Conservation (phyloP, 1,140 invertebrate genomes). For the Metaphire vulgaris region DNA sequence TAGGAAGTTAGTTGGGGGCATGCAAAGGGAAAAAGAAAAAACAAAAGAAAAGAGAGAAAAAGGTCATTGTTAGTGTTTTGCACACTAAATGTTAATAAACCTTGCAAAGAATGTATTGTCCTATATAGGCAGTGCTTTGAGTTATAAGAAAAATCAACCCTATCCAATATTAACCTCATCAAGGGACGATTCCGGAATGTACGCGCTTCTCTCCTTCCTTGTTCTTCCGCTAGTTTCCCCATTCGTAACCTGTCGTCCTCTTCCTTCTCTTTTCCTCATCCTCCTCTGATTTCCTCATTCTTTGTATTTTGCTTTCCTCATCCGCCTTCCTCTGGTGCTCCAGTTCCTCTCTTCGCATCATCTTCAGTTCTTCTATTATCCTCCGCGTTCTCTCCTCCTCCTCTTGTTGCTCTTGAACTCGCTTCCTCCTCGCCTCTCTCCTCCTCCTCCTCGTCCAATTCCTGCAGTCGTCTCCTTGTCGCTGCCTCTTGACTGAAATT, state of each 20-base stretch:
- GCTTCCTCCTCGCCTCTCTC: slow-evolving; percentile 32
- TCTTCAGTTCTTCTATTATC: slow-evolving; percentile 44
- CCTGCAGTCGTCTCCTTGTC: slow-evolving; percentile 29
- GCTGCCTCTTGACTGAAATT: too few species aligned
- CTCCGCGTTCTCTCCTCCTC: slow-evolving; percentile 46
- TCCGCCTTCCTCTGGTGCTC: neutral
- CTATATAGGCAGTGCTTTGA: too few species aligned
- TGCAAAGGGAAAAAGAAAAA: too few species aligned
- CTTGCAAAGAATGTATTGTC: too few species aligned
- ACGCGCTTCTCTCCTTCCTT: neutral
- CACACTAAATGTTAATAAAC: too few species aligned
- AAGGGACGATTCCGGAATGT: too few species aligned
- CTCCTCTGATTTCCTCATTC: neutral
- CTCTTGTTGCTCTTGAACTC: slow-evolving; percentile 46
- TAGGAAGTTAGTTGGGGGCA: too few species aligned
- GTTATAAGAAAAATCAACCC: too few species aligned
- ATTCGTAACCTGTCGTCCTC: neutral
- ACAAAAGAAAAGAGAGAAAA: too few species aligned
- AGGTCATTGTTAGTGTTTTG: too few species aligned
- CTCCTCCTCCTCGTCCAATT: slow-evolving; percentile 40
- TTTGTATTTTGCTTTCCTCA: neutral
- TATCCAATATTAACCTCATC: too few species aligned
- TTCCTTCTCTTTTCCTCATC: too few species aligned
- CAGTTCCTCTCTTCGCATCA: slow-evolving; percentile 41
- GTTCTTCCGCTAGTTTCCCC: neutral